Base-by-base conservation (phyloP, 1,140 invertebrate species). In the Acromyrmex echinatior region DNA sequence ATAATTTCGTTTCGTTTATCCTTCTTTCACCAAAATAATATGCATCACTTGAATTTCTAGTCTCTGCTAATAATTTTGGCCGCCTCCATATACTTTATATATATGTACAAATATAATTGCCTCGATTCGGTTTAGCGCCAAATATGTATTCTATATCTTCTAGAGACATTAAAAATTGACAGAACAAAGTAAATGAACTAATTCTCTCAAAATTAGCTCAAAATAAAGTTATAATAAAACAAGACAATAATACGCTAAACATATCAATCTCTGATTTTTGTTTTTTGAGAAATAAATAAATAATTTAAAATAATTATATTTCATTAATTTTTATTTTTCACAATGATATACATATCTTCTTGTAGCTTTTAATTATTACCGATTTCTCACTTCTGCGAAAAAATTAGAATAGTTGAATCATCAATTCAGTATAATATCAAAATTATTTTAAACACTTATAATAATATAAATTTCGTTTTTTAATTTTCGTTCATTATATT, bases 1-100 rank as follows among this genome's bases (percentile, higher is more conserved):
- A 49, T 58, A 56, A 71, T 70, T 45, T 71, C 49, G 68, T 62
- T 80, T 49, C n/a, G 16, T n/a, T 18, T 10, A 45, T 45, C 49
- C 39, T 39, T 56, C n/a, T 56, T 56, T 25, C n/a, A 28, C 0
- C n/a, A 10, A 80, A 39, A 25, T n/a, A 10, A 58, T 28, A 45
- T 18, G 25, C 25, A 16, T 31, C 18, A 12, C n/a, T 18, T 21
- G 10, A 74, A 74, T n/a, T 35, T 58, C 2, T 74, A 18, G 28
- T 73, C 7, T 16, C 18, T 12, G 31, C 1, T 31, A 18, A 63
- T 14, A 63, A 5, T 16, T 62, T 63, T 63, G 2, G 1, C 12
- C 63, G 31, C 7, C 0, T 51, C 4, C 3, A 45, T 45, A 45
- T 45, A 45, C 39, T 35, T 39, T 39, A 25, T 35, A 35, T 35